Base-by-base conservation (phyloP, 2,113 vertebrate species). In the Thinocorus orbignyianus region DNA sequence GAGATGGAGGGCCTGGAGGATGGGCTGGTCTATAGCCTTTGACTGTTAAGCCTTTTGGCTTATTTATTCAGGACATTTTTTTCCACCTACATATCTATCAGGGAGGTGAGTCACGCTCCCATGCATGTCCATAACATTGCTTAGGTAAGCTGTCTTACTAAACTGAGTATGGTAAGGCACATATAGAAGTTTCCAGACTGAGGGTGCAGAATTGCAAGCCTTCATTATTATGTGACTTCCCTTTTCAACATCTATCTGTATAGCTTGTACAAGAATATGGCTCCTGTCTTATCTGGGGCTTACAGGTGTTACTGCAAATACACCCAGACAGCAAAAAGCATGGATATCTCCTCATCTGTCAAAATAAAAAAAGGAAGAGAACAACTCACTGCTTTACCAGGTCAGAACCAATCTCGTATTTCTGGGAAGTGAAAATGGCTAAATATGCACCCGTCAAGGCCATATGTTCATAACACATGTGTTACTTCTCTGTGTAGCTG, bases 1-100 rank as follows among this genome's bases (percentile, higher is more conserved):
- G 65, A 33, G 46, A 77, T 81, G 19, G 55, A 93, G 51, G 48
- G 82, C 92, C 88, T 92, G 58, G 35, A 94, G 87, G 64, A 55
- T 23, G 55, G 85, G 94, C 35, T 93, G 71, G 46, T 76, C 68
- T 71, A 4, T 31, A 92, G 64, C 39, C 60, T 86, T 86, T 84
- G 60, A 81, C 51, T 90, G 41, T 26, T 70, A 83, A 81, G n/a
- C 39, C 48, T 88, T 89, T 80, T 68, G 28, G 41, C 25, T 94
- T 86, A 58, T 73, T 88, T 88, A 79, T 1, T 5, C 33, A 58
- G 87, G 33, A 46, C 7, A 11, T 70, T 76, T 73, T 84, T 78
- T 73, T 58, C 64, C 48, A 74, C 65, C 76, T 81, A 71, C 74
- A 4, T 73, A 39, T 69, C 49, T 70, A 6, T 68, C 55, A 52